Percentiles rank a stretch among this genome's conserved stretches.
These are phyloP conservation scores for Lagopus muta DNA, from an alignment of 2,113 vertebrate genomes.

Conservation along the genomic window DNA sequence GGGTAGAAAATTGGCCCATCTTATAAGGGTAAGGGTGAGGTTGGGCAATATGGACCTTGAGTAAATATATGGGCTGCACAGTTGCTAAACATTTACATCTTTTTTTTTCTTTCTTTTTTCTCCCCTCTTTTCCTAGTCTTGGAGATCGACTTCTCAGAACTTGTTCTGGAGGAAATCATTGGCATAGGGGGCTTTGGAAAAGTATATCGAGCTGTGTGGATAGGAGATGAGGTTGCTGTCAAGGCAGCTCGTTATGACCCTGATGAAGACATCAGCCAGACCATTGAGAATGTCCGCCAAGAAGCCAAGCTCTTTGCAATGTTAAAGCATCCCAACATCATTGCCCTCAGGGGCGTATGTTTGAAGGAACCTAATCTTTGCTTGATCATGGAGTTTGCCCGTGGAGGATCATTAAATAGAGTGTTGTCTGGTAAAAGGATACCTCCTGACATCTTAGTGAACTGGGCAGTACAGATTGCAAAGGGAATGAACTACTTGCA, in stretches of 20 bases:
- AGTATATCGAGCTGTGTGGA: slow-evolving; percentile 94
- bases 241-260: slow-evolving; percentile 96
- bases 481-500: slow-evolving; percentile 96
- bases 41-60: not conserved
- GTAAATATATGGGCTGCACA: not conserved
- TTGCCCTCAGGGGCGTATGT: slow-evolving; percentile 92
- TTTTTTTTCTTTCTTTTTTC: not conserved
- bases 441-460: slow-evolving; percentile 93
- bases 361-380: slow-evolving; percentile 95
- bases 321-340: slow-evolving; percentile 95
- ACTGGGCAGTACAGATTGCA: slow-evolving; percentile 98
- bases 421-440: slow-evolving; percentile 94
- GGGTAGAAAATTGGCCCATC: not conserved
- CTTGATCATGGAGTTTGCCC: slow-evolving; percentile 96
- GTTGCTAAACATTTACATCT: not conserved
- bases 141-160: slow-evolving; percentile 93
- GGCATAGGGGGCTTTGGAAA: slow-evolving; percentile 98
- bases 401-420: slow-evolving; percentile 92
- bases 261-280: slow-evolving; percentile 92
- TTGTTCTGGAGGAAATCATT: slow-evolving; percentile 95
- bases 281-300: slow-evolving; percentile 94
- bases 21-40: not conserved
- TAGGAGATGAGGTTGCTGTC: slow-evolving; percentile 91
- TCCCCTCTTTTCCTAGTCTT: slow-evolving; percentile 78
- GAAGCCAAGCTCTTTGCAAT: slow-evolving; percentile 98